Evolutionary conservation across 1,140 invertebrate species (phyloP).

Genomic region (Coenobita brevimanus): DNA sequence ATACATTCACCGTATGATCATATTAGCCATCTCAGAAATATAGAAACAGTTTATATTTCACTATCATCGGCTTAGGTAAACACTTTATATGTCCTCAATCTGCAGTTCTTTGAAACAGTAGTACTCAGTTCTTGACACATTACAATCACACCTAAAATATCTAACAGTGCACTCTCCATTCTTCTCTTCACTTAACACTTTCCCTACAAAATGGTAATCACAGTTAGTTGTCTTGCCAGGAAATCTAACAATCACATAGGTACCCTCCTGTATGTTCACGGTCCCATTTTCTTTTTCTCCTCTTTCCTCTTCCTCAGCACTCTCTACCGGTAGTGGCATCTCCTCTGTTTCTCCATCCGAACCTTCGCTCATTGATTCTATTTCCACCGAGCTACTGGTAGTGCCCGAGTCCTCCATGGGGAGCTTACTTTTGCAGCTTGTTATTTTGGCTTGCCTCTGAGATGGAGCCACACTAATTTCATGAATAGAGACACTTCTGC

Average conservation of each 20-base stretch:
- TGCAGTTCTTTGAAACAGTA: conserved; percentile 9
- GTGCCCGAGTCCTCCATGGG: too few relatives aligned
- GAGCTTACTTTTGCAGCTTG: too few relatives aligned
- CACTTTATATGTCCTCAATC: background rate
- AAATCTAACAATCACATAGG: conserved; percentile 3
- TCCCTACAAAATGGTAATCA: background rate
- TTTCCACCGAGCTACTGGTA: too few relatives aligned
- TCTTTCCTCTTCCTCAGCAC: too few relatives aligned
- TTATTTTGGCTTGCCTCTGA: too few relatives aligned
- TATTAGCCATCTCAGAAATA: background rate
- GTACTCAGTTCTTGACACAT: conserved; percentile 9
- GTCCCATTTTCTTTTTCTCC: background rate
- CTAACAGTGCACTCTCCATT: background rate
- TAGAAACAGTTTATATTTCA: background rate
- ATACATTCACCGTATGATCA: conserved; percentile 2
- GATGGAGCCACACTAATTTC: too few relatives aligned
- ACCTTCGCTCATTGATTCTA: too few relatives aligned
- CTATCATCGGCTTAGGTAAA: background rate
- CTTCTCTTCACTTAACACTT: background rate
- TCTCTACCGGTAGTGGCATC: too few relatives aligned
- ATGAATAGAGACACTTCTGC: too few relatives aligned
- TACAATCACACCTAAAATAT: conserved; percentile 12
- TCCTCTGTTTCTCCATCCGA: too few relatives aligned
- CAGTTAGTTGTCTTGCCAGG: background rate
- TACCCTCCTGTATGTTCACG: background rate